Evolutionary conservation across 2,113 vertebrate species (phyloP).

Genomic region (Sigmodon hispidus): DNA sequence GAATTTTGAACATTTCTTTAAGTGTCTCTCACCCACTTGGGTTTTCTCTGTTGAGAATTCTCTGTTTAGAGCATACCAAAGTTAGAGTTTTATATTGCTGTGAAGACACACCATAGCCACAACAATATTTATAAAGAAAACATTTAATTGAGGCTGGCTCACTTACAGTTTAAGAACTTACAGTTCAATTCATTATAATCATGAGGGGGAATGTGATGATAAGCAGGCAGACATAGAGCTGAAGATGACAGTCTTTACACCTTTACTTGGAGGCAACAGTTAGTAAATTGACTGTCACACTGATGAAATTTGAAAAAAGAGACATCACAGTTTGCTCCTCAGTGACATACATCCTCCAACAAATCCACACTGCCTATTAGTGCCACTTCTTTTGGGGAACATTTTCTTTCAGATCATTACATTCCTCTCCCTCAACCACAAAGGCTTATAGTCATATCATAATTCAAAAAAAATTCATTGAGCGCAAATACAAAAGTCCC

Average conservation of each 20-base stretch:
- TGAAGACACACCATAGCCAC: background rate
- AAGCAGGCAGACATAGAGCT: background rate
- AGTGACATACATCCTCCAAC: background rate
- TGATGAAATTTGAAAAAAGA: background rate
- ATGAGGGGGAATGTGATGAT: background rate
- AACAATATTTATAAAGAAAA: background rate
- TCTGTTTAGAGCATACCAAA: background rate
- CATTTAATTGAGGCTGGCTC: background rate
- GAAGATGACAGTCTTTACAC: background rate
- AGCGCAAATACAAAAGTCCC: too few species aligned
- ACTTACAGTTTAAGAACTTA: too few species aligned
- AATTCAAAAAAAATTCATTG: too few species aligned
- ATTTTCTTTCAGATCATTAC: background rate
- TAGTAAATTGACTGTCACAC: background rate
- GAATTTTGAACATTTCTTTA: background rate
- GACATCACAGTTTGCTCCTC: background rate
- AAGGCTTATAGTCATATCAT: too few species aligned
- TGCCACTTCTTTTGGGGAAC: too few species aligned
- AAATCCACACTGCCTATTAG: background rate
- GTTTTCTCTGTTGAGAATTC: background rate
- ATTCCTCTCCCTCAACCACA: background rate
- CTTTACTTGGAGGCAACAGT: background rate
- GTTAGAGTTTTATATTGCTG: background rate
- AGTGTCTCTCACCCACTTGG: background rate
- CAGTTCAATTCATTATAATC: too few species aligned